Evolutionary conservation across 2,113 vertebrate genomes (phyloP), one percentile per base, ranked within the genome.

Genomic region (Abramis brama): DNA sequence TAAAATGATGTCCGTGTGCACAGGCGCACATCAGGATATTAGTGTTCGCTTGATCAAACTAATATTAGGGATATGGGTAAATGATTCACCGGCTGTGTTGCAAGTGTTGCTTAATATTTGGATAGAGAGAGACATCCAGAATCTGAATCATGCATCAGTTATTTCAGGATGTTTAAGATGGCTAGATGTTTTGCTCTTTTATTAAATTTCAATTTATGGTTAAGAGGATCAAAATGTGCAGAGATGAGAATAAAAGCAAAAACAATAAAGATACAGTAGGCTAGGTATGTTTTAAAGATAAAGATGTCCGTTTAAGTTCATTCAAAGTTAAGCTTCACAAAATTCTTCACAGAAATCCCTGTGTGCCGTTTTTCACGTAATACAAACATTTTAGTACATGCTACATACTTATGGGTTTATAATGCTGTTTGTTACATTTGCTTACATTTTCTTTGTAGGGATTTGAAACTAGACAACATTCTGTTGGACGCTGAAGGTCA

Each of bases 391-490:
- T 33, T 8, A 68, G 13, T 36, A 36, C 21, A 21, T 77, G 13
- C 27, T 55, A 7, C 3, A 30, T 9, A 13, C 4, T 21, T 10
- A 13, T 27, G 13, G 43, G 7, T 30, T 76, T 17, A 50, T 77
- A 33, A 43, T 79, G 12, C 19, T 59, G 5, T 59, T 52, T 78
- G 13, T 55, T 79, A 55, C 57, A 79, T 76, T 23, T 36, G 66
- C 27, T 79, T 33, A 52, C 25, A 43, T 3, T 60, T 78, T 89
- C 80, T 86, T 86, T 66, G 3, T 94, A 99, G 98, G 93, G 98
- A 99, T 93, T 90, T 99, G 92, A 99, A 99, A 96, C 95, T 99
- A 95, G 98, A 99, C 94, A 99, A 99, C 93, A 99, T 99, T 79
- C 94, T 99, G 87, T 90, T 99, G 92, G 98, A 99, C 60, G 97